Percentiles rank a stretch among this genome's conserved stretches.
phyloP scores from a whole-genome alignment of 1,140 invertebrate species.

The Andrena cerasifolii region DNA sequence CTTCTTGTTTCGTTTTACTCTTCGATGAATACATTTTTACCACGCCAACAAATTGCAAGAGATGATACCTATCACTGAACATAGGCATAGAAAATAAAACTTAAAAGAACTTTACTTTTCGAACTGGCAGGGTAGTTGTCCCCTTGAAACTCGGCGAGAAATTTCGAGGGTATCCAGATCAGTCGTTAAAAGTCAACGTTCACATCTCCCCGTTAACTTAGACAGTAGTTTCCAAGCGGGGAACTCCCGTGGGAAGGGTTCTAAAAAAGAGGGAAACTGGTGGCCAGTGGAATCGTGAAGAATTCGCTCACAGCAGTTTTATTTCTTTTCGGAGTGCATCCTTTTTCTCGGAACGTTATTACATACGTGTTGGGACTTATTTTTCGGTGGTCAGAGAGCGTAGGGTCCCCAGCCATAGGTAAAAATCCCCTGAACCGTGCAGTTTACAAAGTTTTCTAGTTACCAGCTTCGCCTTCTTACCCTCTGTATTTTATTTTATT shows the following conservation, averaged over 20 bases:
- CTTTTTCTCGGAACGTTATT: conserved; percentile 43
- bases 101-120: too few species aligned
- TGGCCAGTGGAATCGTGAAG: neutral
- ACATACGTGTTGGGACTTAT: conserved; percentile 56
- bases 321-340: conserved; percentile 24
- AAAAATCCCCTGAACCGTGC: conserved; percentile 45
- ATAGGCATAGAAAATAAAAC: too few species aligned
- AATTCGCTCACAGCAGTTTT: conserved; percentile 28
- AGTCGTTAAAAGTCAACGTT: neutral
- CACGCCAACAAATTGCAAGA: too few species aligned
- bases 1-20: too few species aligned
- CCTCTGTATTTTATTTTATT: neutral
- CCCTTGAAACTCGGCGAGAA: too few species aligned
- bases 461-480: neutral
- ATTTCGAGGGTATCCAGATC: neutral
- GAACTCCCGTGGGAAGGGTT: conserved; percentile 14
- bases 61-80: too few species aligned
- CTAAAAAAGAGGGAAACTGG: conserved; percentile 14
- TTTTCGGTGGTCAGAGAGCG: conserved; percentile 47
- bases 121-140: too few species aligned
- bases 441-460: conserved; percentile 60
- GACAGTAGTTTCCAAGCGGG: conserved; percentile 40
- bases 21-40: too few species aligned
- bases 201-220: neutral
- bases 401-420: conserved; percentile 32